phyloP scores from a whole-genome alignment of 2,113 vertebrate genomes.

The Etheostoma cragini region DNA sequence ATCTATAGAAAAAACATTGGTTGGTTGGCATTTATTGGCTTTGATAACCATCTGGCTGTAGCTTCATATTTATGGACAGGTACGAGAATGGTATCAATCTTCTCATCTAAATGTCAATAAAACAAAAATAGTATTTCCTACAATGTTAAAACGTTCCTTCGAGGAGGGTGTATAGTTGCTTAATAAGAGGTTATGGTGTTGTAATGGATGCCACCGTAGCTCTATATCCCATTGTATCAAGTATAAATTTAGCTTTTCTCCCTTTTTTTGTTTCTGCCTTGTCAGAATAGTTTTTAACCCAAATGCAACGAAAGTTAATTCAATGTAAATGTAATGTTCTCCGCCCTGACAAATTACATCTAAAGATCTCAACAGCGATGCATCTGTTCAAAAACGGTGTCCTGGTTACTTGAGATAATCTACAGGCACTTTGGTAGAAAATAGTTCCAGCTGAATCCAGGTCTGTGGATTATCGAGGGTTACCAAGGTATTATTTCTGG shows the following conservation, averaged over 20 bases:
- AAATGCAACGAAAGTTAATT: conserved; percentile 7
- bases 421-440: not conserved
- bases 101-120: too few species aligned
- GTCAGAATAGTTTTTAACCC: not conserved
- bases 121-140: too few species aligned
- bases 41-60: too few species aligned
- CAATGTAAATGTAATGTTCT: not conserved
- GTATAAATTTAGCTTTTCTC: not conserved
- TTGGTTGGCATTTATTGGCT: too few species aligned
- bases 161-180: too few species aligned
- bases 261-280: not conserved
- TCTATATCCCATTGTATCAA: not conserved
- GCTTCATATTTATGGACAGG: too few species aligned
- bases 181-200: too few species aligned
- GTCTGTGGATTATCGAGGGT: not conserved
- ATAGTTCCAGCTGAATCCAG: conserved; percentile 7
- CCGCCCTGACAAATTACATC: not conserved
- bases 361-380: conserved; percentile 1
- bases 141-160: too few species aligned
- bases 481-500: not conserved
- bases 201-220: too few species aligned
- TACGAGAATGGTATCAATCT: too few species aligned
- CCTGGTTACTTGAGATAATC: not conserved
- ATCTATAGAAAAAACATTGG: too few species aligned
- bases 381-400: not conserved